Percentiles rank a stretch among this genome's conserved stretches.
Evolutionary conservation across 2,113 vertebrate species (phyloP).

Genomic region (Azemiops feae): DNA sequence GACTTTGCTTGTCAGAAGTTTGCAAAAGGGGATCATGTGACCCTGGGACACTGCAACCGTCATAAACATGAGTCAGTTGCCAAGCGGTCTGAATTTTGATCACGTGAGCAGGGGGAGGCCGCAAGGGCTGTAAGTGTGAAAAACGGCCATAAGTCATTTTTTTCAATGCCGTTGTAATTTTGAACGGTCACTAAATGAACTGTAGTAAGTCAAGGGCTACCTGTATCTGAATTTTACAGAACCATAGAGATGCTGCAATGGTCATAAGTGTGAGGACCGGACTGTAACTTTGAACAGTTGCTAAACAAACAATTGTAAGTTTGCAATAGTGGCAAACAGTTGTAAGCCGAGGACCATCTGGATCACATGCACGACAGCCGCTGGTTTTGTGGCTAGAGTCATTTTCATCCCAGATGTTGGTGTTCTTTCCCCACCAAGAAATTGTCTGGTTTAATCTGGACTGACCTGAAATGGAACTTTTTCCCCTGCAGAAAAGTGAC

Average conservation of each 20-base stretch:
- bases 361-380: neutral
- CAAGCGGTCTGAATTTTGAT: no score
- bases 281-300: neutral
- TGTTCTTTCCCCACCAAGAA: neutral
- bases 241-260: no score
- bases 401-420: neutral
- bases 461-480: neutral
- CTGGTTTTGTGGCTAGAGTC: neutral
- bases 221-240: neutral
- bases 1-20: neutral
- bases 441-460: neutral
- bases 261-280: neutral
- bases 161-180: no score
- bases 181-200: no score
- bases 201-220: no score
- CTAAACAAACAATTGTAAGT: neutral
- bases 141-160: no score
- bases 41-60: neutral
- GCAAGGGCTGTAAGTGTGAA: no score
- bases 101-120: no score
- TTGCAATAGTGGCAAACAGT: no score
- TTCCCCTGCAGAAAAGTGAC: neutral
- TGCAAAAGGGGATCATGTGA: neutral
- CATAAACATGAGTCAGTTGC: neutral
- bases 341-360: no score